A percentile compares a stretch with the other conserved stretches of the same genome.
These are phyloP conservation scores for Heteromormyrus szaboi DNA, from an alignment of 2,797 vertebrate genomes.

Conservation along the genomic window DNA sequence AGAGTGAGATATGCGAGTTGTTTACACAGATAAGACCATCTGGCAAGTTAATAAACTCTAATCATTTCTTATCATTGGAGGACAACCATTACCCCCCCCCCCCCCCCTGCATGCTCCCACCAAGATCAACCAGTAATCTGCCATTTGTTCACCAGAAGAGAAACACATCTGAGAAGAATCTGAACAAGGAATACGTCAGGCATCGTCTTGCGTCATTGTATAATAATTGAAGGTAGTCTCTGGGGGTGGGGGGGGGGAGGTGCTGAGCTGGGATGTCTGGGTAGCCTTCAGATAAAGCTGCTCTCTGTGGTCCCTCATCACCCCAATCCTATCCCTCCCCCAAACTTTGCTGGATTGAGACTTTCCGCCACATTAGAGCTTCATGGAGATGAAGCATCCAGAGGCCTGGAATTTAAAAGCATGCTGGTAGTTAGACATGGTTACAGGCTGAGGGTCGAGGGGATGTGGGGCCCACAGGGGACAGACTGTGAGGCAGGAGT, in stretches of 20 bases:
- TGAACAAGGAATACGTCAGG: background rate
- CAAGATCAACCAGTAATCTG: background rate
- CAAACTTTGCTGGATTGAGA: conserved; percentile 19
- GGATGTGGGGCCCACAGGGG: background rate
- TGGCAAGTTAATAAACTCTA: conserved; percentile 9
- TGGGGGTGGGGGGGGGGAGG: background rate
- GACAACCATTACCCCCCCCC: background rate
- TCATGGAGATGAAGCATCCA: conserved; percentile 26
- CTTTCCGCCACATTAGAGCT: conserved; percentile 26
- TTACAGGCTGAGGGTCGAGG: background rate
- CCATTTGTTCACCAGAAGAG: background rate
- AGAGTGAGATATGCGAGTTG: background rate
- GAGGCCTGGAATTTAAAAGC: conserved; percentile 22
- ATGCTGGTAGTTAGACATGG: background rate
- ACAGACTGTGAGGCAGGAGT: background rate
- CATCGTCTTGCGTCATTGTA: background rate
- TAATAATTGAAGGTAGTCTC: background rate
- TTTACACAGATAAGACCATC: conserved; percentile 13
- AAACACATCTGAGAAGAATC: background rate
- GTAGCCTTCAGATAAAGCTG: conserved; percentile 25
- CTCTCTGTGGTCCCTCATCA: conserved; percentile 4
- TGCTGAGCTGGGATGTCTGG: background rate
- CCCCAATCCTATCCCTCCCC: background rate
- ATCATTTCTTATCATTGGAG: background rate
- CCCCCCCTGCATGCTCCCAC: background rate